Conservation (phyloP, 1,140 invertebrate species). For the Argopecten irradians region DNA sequence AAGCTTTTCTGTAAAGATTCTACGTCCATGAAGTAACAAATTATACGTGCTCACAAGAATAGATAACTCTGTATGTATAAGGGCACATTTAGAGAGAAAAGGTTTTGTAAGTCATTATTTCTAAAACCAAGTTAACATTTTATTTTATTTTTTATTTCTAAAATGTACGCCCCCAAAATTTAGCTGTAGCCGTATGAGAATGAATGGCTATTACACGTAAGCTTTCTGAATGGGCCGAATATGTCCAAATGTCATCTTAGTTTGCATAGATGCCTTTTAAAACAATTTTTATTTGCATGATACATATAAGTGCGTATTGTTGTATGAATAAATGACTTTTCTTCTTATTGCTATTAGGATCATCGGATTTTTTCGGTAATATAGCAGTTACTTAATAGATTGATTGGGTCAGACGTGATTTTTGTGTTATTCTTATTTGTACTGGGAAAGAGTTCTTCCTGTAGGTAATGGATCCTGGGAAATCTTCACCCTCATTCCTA, state of each 20-base stretch:
- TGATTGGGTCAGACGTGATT: not conserved
- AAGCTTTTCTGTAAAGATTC: no score
- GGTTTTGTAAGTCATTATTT: no score
- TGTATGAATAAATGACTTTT: constrained; percentile 2
- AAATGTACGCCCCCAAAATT: no score
- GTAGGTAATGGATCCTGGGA: not conserved
- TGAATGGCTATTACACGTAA: not conserved
- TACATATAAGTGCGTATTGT: not conserved
- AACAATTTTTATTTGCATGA: not conserved
- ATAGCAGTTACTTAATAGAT: not conserved
- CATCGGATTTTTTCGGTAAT: constrained; percentile 21
- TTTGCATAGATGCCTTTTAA: not conserved
- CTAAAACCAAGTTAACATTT: no score
- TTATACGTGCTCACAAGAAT: no score
- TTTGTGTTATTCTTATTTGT: not conserved
- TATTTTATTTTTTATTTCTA: no score
- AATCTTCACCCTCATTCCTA: not conserved
- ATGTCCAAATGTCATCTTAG: not conserved
- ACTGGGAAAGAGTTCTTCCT: not conserved
- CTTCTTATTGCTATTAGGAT: not conserved
- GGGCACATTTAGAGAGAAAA: no score
- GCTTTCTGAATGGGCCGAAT: not conserved
- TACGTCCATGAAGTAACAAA: no score
- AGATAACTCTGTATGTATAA: no score
- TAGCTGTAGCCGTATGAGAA: not conserved